A percentile compares a stretch with the other conserved stretches of the same genome.
These are phyloP conservation scores for Aleadryas rufinucha DNA, from an alignment of 2,113 vertebrate species.

Conservation along the genomic window DNA sequence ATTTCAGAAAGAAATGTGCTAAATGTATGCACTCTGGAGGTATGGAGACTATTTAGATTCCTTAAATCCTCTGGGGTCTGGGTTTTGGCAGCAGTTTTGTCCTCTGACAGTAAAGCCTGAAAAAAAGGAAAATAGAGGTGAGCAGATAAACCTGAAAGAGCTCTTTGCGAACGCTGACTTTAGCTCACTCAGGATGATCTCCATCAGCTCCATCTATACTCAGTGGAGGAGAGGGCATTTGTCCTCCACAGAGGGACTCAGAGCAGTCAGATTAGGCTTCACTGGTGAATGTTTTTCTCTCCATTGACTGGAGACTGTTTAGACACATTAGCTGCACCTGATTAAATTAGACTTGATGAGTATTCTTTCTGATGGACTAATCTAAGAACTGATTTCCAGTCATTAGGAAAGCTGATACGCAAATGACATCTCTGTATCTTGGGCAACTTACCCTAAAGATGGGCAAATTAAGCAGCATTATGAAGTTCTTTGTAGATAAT, in stretches of 20 bases:
- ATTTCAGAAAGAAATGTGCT: background rate
- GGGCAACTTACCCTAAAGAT: background rate
- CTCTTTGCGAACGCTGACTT: accelerated
- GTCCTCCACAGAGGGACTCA: background rate
- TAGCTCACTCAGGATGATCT: background rate
- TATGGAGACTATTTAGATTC: background rate
- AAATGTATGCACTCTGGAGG: background rate
- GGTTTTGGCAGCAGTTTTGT: background rate
- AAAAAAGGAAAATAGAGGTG: background rate
- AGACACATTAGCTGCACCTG: background rate
- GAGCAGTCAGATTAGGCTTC: background rate
- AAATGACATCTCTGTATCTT: background rate
- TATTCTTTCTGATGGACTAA: background rate
- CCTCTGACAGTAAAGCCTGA: background rate
- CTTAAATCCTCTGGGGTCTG: background rate
- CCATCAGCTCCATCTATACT: background rate
- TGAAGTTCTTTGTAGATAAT: background rate
- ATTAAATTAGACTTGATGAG: slow-evolving; percentile 4
- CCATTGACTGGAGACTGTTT: background rate
- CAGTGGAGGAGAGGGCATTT: background rate
- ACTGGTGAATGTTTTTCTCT: background rate
- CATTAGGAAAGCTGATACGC: background rate
- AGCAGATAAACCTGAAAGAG: background rate
- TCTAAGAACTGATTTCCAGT: background rate
- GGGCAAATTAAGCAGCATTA: background rate